Evolutionary conservation across 1,140 invertebrate genomes (phyloP).

Genomic region (Listronotus oregonensis): DNA sequence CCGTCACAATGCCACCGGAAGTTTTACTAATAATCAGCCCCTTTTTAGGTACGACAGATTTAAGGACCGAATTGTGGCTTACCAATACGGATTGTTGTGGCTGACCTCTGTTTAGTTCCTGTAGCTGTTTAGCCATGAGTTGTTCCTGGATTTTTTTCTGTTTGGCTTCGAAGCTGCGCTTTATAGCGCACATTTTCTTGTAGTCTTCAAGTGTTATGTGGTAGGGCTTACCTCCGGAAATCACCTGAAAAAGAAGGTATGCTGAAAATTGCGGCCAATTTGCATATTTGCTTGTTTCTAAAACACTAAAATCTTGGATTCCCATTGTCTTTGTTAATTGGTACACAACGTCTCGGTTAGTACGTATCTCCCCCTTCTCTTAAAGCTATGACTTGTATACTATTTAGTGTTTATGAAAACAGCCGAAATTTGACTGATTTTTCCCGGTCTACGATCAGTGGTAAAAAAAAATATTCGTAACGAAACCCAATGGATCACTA

Average conservation of each 20-base stretch:
- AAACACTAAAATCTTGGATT: no score
- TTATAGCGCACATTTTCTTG: conserved; percentile 71
- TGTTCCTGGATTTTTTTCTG: conserved; percentile 58
- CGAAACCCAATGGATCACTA: no score
- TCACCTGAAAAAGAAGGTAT: conserved; percentile 58
- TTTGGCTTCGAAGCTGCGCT: conserved; percentile 64
- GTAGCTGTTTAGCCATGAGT: conserved; percentile 27
- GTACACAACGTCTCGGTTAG: no score
- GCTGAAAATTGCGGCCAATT: no score
- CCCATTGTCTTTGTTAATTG: no score
- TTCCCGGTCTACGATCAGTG: no score
- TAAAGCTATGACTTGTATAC: no score
- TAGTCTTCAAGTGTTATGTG: conserved; percentile 72
- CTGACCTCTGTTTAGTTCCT: background rate
- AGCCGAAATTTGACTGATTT: no score
- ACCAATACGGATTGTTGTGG: conserved; percentile 19
- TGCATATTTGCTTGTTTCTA: no score
- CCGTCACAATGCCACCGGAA: conserved; percentile 23
- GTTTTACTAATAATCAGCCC: conserved; percentile 46
- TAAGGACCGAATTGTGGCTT: conserved; percentile 46
- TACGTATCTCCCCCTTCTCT: no score
- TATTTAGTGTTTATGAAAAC: no score
- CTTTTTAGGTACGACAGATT: conserved; percentile 43
- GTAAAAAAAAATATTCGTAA: no score
- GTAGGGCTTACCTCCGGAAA: conserved; percentile 68